Evolutionary conservation across 2,888 invertebrate species (phyloP).

Genomic region (Harpalus rufipes): DNA sequence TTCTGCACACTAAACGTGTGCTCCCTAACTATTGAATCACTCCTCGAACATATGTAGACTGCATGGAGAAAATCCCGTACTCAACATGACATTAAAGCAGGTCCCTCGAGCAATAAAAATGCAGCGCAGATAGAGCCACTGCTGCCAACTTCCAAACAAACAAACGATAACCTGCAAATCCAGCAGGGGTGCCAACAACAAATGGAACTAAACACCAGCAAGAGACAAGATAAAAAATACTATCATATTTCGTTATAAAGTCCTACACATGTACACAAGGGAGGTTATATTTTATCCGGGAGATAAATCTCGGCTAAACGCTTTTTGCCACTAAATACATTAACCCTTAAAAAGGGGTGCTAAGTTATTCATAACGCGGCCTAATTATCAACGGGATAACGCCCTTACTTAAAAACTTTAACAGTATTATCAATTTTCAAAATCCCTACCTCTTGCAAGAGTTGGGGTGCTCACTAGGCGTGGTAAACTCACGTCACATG

Average conservation of each 20-base stretch:
- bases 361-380: not conserved
- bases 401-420: not conserved
- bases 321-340: slow-evolving; percentile 41
- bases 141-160: slow-evolving; percentile 55
- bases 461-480: too few species aligned
- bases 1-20: too few species aligned
- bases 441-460: too few species aligned
- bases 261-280: slow-evolving; percentile 23
- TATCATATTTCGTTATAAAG: slow-evolving; percentile 52
- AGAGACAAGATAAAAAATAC: slow-evolving; percentile 33
- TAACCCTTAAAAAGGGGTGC: not conserved
- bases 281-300: slow-evolving; percentile 22
- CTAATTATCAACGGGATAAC: not conserved
- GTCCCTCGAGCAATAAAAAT: slow-evolving; percentile 55
- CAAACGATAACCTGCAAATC: slow-evolving; percentile 51
- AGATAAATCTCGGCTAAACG: slow-evolving; percentile 50
- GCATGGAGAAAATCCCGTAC: not conserved
- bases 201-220: slow-evolving; percentile 53
- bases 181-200: slow-evolving; percentile 49
- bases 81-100: slow-evolving; percentile 35
- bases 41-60: not conserved
- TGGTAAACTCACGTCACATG: not conserved
- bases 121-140: slow-evolving; percentile 30
- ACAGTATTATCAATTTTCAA: not conserved
- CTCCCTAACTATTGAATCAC: too few species aligned